Conservation (phyloP, 2,797 vertebrate species). For the Characodon lateralis region DNA sequence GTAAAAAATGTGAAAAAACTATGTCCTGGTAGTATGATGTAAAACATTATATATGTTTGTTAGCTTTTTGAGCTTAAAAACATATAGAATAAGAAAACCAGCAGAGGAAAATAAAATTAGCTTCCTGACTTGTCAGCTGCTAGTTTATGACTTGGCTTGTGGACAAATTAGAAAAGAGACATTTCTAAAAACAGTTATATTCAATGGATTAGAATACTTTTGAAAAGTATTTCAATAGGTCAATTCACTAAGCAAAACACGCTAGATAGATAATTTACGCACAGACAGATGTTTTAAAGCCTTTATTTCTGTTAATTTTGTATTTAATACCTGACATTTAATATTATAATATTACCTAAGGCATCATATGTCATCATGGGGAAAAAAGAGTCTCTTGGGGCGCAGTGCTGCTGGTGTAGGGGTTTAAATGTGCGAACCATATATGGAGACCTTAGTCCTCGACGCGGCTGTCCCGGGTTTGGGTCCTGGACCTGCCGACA, state of each 20-base stretch:
- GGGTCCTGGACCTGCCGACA: no score
- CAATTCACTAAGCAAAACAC: neutral
- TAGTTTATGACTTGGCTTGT: neutral
- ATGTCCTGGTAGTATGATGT: neutral
- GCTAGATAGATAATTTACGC: neutral
- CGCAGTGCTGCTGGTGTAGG: no score
- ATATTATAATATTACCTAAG: no score
- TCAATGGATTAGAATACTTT: neutral
- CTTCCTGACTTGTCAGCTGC: constrained; percentile 3
- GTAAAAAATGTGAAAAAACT: neutral
- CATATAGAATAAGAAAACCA: neutral
- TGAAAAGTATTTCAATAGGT: no score
- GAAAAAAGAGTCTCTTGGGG: no score
- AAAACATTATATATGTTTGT: constrained; percentile 4
- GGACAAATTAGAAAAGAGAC: neutral
- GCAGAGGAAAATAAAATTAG: neutral
- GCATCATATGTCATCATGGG: neutral
- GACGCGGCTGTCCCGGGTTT: no score
- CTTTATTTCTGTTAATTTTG: neutral
- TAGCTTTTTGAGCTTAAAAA: neutral
- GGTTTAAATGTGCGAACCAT: no score
- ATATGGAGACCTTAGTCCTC: no score
- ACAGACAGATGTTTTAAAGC: neutral
- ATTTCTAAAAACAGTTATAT: neutral
- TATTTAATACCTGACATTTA: no score